These are phyloP conservation scores for Scolopax bukidnonensis DNA, from an alignment of 2,797 vertebrate species.

Conservation along the genomic window DNA sequence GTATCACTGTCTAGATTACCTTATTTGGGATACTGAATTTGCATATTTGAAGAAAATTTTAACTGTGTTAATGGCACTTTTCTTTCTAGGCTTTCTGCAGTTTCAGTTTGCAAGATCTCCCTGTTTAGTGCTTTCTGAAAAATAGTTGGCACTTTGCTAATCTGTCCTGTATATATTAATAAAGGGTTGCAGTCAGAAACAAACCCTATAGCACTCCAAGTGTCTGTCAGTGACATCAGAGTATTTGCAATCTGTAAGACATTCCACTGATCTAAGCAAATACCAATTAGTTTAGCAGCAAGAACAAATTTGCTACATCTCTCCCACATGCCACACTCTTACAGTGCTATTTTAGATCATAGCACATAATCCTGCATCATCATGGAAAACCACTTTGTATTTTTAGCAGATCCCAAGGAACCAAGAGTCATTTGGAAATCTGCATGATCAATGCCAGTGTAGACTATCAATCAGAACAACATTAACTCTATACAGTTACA, in stretches of 20 bases:
- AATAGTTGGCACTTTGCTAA: neutral
- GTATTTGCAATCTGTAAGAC: neutral
- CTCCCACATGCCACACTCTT: neutral
- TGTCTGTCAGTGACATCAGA: neutral
- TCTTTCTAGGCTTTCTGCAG: neutral
- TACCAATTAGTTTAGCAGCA: neutral
- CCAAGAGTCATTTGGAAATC: neutral
- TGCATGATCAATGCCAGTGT: neutral
- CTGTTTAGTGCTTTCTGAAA: neutral
- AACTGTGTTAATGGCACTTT: neutral
- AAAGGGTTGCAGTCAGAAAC: neutral
- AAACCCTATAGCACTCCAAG: neutral
- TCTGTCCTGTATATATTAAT: neutral
- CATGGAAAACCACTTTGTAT: neutral
- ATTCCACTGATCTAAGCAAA: neutral
- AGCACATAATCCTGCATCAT: neutral
- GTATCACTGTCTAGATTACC: neutral
- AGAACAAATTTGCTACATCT: neutral
- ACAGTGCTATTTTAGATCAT: neutral
- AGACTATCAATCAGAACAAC: neutral
- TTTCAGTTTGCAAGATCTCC: neutral
- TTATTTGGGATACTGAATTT: neutral
- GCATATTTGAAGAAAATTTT: neutral
- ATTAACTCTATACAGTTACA: neutral
- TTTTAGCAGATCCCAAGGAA: neutral